Percentiles rank a stretch among this genome's conserved stretches.
These are phyloP conservation scores for Caretta caretta DNA, from an alignment of 2,113 vertebrate genomes.

Conservation along the genomic window DNA sequence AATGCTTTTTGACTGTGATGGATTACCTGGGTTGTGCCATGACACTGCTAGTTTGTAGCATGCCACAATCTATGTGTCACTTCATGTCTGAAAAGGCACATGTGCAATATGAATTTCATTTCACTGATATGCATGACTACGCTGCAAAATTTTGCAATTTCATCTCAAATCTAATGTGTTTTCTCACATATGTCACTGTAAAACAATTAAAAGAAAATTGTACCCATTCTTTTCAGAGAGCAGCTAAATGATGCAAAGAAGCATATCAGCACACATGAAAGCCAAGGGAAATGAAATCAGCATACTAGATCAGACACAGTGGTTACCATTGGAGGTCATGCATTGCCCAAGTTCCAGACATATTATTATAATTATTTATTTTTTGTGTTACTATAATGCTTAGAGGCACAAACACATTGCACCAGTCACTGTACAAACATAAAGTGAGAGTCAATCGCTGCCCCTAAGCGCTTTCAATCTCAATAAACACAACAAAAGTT, in stretches of 20 bases:
- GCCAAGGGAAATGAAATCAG: background rate
- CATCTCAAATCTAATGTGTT: background rate
- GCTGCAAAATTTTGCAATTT: background rate
- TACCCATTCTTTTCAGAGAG: background rate
- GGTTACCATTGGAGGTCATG: background rate
- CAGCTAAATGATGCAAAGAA: background rate
- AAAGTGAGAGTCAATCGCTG: background rate
- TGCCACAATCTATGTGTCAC: background rate
- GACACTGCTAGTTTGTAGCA: background rate
- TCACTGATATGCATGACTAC: background rate
- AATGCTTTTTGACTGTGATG: background rate
- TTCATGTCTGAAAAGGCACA: background rate
- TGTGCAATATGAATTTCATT: background rate
- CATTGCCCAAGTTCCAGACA: background rate
- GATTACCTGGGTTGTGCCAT: background rate
- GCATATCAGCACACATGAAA: background rate
- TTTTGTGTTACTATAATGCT: background rate
- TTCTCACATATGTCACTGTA: background rate
- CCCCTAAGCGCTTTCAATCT: background rate
- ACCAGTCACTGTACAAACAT: background rate
- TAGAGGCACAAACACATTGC: background rate
- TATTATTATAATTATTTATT: background rate
- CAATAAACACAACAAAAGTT: background rate
- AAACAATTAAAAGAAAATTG: background rate
- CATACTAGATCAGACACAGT: background rate